phyloP scores from a whole-genome alignment of 2,113 vertebrate species.

The Triplophysa dalaica region DNA sequence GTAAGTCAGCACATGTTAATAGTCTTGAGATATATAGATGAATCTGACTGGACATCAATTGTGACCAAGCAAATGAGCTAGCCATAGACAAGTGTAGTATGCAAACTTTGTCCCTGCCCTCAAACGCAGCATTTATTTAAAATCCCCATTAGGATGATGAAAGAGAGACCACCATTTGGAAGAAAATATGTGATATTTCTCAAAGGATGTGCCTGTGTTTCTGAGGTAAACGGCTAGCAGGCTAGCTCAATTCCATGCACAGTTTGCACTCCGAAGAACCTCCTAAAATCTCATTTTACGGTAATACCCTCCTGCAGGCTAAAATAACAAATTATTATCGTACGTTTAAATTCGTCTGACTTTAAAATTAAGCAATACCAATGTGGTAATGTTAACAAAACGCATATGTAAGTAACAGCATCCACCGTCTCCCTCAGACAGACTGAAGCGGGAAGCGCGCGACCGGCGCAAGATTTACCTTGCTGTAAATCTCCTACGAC shows the following conservation, averaged over 20 bases:
- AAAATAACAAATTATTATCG: background rate
- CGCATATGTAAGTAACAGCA: background rate
- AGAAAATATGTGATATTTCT: background rate
- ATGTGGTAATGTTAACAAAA: background rate
- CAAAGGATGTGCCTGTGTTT: background rate
- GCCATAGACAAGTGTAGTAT: slow-evolving; percentile 29
- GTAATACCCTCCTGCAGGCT: background rate
- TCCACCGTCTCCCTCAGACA: background rate
- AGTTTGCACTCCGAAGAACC: slow-evolving; percentile 37
- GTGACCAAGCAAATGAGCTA: slow-evolving; percentile 20
- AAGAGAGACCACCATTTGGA: background rate
- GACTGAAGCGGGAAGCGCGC: slow-evolving; percentile 16
- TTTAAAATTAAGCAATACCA: background rate
- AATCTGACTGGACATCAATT: background rate
- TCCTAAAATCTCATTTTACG: background rate
- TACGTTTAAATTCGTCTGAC: background rate
- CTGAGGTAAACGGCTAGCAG: slow-evolving; percentile 21
- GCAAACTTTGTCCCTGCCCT: slow-evolving; percentile 37
- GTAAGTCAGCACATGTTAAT: background rate
- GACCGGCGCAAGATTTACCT: slow-evolving; percentile 23
- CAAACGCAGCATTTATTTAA: background rate
- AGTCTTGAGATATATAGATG: too few species aligned
- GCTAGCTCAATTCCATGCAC: slow-evolving; percentile 23
- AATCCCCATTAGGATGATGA: background rate
- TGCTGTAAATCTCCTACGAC: background rate